Conservation (phyloP, 2,888 invertebrate species). For the Sceliomorpha sp. region DNA sequence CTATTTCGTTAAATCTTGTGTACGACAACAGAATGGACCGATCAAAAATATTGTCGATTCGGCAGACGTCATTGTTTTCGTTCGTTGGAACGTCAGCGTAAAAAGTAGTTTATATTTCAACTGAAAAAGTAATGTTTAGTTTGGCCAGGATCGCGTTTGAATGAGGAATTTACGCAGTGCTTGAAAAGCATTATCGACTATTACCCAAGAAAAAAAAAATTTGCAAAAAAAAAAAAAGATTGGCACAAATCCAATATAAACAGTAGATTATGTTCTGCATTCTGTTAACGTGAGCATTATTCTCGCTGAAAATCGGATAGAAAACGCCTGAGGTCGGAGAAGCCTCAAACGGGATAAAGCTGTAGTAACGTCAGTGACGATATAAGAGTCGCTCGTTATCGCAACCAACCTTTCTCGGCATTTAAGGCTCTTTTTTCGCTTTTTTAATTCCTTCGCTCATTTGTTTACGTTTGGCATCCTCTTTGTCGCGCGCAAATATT, state of each 20-base stretch:
- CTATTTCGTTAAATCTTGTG: no score
- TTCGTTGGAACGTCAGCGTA: slow-evolving; percentile 22
- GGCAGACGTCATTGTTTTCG: slow-evolving; percentile 27
- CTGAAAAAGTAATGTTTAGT: slow-evolving; percentile 31
- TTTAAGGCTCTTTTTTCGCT: slow-evolving; percentile 12
- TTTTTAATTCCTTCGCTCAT: no score
- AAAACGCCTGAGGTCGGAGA: slow-evolving; percentile 37
- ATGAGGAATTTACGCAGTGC: slow-evolving; percentile 28
- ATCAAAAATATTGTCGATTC: slow-evolving; percentile 23
- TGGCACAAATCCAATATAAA: slow-evolving; percentile 41
- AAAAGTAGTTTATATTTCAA: slow-evolving; percentile 27
- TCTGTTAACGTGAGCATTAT: slow-evolving; percentile 49
- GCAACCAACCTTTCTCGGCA: slow-evolving; percentile 11
- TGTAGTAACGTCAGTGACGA: slow-evolving; percentile 15
- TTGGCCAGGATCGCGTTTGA: slow-evolving; percentile 20
- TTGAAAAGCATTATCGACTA: slow-evolving; percentile 40
- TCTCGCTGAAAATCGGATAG: slow-evolving; percentile 37
- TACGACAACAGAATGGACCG: no score
- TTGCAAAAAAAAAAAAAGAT: slow-evolving; percentile 14
- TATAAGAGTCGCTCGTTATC: slow-evolving; percentile 17
- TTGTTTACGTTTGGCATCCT: no score
- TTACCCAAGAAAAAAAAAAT: slow-evolving; percentile 28
- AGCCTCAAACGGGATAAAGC: slow-evolving; percentile 41
- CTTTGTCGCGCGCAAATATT: no score
- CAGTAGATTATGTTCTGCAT: slow-evolving; percentile 42